phyloP scores from a whole-genome alignment of 2,888 invertebrate species.

The Smittia sp. region DNA sequence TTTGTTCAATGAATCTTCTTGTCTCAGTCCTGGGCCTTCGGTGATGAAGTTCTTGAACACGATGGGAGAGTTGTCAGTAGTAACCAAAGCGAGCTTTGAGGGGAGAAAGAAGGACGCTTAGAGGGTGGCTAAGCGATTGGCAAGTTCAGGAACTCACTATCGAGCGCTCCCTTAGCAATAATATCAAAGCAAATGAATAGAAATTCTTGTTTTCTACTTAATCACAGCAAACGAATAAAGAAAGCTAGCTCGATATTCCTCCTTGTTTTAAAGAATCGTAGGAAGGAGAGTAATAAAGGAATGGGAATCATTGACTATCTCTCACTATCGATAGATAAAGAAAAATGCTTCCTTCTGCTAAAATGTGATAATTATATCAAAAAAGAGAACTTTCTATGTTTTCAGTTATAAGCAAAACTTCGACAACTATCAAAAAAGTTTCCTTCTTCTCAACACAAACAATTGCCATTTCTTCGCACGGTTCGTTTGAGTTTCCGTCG shows the following conservation, averaged over 20 bases:
- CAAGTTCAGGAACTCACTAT: too few species aligned
- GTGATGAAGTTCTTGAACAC: too few species aligned
- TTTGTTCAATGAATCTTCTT: not conserved
- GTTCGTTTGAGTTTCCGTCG: not conserved
- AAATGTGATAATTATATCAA: slow-evolving; percentile 41
- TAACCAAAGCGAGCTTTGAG: too few species aligned
- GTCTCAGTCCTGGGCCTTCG: too few species aligned
- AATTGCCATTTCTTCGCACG: not conserved
- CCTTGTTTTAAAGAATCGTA: not conserved
- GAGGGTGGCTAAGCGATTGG: too few species aligned
- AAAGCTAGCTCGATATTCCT: not conserved
- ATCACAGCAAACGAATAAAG: not conserved
- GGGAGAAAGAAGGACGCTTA: too few species aligned
- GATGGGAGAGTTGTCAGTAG: too few species aligned
- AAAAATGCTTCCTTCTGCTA: slow-evolving; percentile 40
- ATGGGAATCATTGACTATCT: slow-evolving; percentile 13
- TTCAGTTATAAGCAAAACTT: not conserved
- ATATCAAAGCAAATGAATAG: slow-evolving; percentile 23
- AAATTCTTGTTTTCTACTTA: slow-evolving; percentile 3
- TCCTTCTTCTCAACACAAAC: not conserved
- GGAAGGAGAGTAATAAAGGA: not conserved
- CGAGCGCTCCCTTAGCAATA: not conserved
- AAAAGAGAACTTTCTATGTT: not conserved
- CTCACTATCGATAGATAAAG: slow-evolving; percentile 3
- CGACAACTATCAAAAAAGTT: not conserved